Percentiles rank a stretch among this genome's conserved stretches.
These are phyloP conservation scores for Babyrousa celebensis DNA, from an alignment of 2,797 vertebrate genomes.

Conservation along the genomic window DNA sequence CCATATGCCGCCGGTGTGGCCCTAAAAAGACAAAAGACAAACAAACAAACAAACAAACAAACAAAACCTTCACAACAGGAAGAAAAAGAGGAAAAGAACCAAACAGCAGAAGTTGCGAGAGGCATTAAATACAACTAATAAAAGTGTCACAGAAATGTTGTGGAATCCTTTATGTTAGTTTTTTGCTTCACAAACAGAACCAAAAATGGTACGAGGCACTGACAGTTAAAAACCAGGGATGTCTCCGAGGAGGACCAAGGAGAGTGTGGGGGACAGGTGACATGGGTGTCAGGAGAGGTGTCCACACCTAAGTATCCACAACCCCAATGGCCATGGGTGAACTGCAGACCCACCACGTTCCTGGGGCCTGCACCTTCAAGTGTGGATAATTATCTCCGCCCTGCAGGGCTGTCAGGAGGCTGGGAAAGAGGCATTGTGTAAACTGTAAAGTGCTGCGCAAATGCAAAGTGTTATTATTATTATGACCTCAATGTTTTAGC, in stretches of 20 bases:
- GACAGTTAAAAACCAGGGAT: neutral
- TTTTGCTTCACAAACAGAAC: neutral
- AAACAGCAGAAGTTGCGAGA: neutral
- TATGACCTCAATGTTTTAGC: slow-evolving; percentile 70
- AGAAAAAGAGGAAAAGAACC: neutral
- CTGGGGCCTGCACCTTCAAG: neutral
- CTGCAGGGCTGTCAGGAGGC: neutral
- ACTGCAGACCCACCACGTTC: neutral
- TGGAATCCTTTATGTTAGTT: neutral
- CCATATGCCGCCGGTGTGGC: too few relatives aligned
- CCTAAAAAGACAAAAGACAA: too few relatives aligned
- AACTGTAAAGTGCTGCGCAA: slow-evolving; percentile 52
- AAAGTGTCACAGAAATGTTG: neutral
- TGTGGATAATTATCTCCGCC: neutral
- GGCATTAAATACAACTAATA: neutral
- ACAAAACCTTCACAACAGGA: neutral
- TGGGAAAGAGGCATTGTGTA: slow-evolving; percentile 1
- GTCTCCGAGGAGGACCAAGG: too few relatives aligned
- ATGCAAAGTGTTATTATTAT: slow-evolving; percentile 42
- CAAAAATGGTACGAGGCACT: neutral
- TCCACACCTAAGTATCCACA: rapidly evolving
- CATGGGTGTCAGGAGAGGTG: rapidly evolving
- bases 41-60: too few relatives aligned
- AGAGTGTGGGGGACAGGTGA: too few relatives aligned
- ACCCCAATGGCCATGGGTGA: neutral